Evolutionary conservation across 2,888 invertebrate genomes (phyloP), one percentile per base, ranked within the genome.

Genomic region (Acronicta aceris): DNA sequence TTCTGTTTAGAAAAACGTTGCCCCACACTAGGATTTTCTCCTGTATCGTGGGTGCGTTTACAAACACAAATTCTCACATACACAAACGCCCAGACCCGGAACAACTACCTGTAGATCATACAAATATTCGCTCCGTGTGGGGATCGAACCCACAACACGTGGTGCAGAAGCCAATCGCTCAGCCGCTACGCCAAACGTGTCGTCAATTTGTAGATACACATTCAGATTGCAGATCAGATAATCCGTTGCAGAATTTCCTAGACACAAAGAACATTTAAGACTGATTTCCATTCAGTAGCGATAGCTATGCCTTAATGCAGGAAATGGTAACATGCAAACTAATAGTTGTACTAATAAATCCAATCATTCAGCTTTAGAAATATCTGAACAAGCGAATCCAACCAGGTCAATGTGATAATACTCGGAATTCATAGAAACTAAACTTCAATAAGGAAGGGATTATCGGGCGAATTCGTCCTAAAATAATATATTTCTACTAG

Each of bases 361-460:
- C 33, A 59, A 66, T 67, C 58, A 74, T 65, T 75, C 62, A 64
- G 60, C 45, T 36, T 59, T 53, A 59, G 40, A 51, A 49, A 45
- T 47, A 16, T 15, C 27, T 10, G 17, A 53, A 46, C 30, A 49
- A 16, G 7, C 33, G 12, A 16, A 52, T 6, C 45, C 46, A 68
- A 65, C 27, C 56, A 33, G 59, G 65, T 66, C 69, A 62, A 50
- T 43, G 25, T 52, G 57, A 62, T 63, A 65, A 57, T 56, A 55
- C 55, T 52, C 61, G 25, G 63, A 43, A 60, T 46, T 56, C 59
- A 46, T 48, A 61, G 64, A 65, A 62, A 53, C 40, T 46, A 62
- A 54, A 60, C 66, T 57, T 52, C 58, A 43, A 76, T 65, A 65
- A 67, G 76, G 76, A 78, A 78, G 64, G 53, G 55, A 76, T 75